A percentile compares a stretch with the other conserved stretches of the same genome.
These are phyloP conservation scores for Motacilla alba DNA, from an alignment of 2,113 vertebrate species.

Conservation along the genomic window DNA sequence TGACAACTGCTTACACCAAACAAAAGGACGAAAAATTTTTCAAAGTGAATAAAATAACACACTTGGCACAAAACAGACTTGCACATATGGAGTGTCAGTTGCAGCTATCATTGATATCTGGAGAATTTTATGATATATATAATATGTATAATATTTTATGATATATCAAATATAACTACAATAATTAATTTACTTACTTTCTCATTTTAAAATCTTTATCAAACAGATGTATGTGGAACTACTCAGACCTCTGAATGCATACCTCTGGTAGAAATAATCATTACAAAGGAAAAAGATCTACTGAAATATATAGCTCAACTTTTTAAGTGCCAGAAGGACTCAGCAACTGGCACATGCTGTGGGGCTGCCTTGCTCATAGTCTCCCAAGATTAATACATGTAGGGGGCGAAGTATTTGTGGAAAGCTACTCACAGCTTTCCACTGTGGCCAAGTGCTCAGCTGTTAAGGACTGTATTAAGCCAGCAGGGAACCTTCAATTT, in stretches of 20 bases:
- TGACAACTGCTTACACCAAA: neutral
- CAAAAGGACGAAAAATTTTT: neutral
- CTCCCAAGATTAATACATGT: neutral
- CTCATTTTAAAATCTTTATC: neutral
- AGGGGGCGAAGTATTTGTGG: neutral
- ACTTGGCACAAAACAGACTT: neutral
- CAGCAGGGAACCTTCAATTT: constrained; percentile 26
- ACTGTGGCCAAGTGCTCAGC: neutral
- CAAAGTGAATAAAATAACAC: neutral
- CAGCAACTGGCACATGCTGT: neutral
- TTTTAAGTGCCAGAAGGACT: neutral
- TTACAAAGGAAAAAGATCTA: neutral
- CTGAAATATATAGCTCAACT: neutral
- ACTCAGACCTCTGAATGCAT: neutral
- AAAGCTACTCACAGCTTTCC: neutral
- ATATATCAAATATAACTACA: neutral
- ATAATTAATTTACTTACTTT: neutral
- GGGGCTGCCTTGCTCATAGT: neutral
- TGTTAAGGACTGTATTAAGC: neutral
- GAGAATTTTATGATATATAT: neutral
- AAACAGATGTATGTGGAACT: neutral
- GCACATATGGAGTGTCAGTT: neutral
- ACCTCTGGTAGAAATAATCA: neutral
- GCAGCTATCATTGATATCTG: neutral
- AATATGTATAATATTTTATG: neutral